phyloP scores from a whole-genome alignment of 2,888 invertebrate genomes.

The Sthenelais limicola region DNA sequence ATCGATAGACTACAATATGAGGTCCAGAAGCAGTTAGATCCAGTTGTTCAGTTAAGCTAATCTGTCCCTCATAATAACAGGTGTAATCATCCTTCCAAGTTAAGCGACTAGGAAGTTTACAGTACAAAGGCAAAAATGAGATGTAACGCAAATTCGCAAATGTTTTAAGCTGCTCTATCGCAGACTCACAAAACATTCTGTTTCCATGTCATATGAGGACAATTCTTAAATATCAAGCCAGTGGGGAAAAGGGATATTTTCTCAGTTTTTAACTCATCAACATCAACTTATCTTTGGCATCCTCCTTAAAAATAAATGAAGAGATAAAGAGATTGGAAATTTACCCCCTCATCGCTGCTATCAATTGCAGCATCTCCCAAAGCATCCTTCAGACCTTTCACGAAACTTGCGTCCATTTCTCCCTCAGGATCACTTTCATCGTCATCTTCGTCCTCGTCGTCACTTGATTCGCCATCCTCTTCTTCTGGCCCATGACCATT shows the following conservation, averaged over 20 bases:
- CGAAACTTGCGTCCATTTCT: conserved; percentile 28
- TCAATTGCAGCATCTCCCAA: conserved; percentile 36
- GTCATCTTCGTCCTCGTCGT: conserved; percentile 44
- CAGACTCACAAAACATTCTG: too few species aligned
- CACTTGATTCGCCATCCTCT: conserved; percentile 35
- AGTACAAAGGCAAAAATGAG: too few species aligned
- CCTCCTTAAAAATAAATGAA: not conserved
- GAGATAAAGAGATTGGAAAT: not conserved
- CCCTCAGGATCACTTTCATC: conserved; percentile 44
- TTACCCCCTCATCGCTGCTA: conserved; percentile 59
- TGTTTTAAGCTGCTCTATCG: too few species aligned
- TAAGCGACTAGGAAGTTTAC: too few species aligned
- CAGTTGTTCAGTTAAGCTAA: not conserved
- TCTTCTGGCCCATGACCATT: conserved; percentile 39
- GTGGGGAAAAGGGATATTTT: not conserved
- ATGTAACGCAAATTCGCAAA: too few species aligned
- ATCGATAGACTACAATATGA: too few species aligned
- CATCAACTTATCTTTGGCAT: not conserved
- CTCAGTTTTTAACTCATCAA: not conserved
- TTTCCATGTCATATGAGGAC: too few species aligned
- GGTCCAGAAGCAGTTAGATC: not conserved
- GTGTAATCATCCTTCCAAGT: too few species aligned
- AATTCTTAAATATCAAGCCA: too few species aligned
- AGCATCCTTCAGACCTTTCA: conserved; percentile 28
- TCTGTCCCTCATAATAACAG: too few species aligned